These are phyloP conservation scores for Araneus ventricosus DNA, from an alignment of 1,140 invertebrate genomes.

Conservation along the genomic window DNA sequence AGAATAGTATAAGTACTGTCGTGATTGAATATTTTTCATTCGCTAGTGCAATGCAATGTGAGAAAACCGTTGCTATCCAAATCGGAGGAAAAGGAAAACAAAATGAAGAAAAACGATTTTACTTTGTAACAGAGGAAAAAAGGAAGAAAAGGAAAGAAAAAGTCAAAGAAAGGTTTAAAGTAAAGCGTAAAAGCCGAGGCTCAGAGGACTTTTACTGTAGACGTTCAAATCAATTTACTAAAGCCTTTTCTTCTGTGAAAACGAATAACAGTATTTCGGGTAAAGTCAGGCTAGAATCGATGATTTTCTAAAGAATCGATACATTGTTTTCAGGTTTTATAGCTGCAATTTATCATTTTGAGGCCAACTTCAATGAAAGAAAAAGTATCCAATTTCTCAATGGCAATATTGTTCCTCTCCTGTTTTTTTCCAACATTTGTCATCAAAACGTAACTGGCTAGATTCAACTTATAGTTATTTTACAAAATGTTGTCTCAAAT, in stretches of 20 bases:
- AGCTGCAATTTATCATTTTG: neutral
- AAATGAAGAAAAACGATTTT: constrained; percentile 10
- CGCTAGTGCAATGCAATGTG: neutral
- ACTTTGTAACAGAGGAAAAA: neutral
- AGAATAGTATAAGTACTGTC: no score
- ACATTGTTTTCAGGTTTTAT: neutral
- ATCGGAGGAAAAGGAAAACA: neutral
- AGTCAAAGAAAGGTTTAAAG: neutral
- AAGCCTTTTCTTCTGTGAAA: neutral
- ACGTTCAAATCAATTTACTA: constrained; percentile 15
- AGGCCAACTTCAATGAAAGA: no score
- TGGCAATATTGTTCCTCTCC: no score
- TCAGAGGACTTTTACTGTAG: neutral
- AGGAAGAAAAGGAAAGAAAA: neutral
- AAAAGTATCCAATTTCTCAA: no score
- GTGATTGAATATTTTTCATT: no score
- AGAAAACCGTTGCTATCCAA: neutral
- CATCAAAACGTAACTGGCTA: no score
- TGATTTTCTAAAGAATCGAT: neutral
- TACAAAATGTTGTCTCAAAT: no score
- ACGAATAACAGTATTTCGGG: neutral
- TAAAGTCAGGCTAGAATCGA: neutral
- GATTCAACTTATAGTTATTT: no score
- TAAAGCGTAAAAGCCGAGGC: neutral
- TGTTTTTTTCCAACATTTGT: no score